These are phyloP conservation scores for Drosophila sordidapex DNA, from an alignment of 2,888 invertebrate genomes.

Conservation along the genomic window DNA sequence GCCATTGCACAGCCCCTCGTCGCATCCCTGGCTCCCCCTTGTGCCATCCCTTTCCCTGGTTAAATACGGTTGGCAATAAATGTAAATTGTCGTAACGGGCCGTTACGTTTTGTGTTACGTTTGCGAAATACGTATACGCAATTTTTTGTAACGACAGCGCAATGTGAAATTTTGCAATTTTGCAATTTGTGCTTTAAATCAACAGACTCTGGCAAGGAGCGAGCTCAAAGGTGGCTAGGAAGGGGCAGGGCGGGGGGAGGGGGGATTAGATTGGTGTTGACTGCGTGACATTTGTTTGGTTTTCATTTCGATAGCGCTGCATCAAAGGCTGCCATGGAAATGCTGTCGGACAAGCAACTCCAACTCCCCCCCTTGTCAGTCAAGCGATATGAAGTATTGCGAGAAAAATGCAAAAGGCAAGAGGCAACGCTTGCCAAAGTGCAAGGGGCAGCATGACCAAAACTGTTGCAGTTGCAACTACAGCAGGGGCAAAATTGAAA, in stretches of 20 bases:
- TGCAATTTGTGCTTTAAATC: slow-evolving; percentile 70
- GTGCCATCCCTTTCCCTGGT: neutral
- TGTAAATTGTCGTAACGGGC: slow-evolving; percentile 50
- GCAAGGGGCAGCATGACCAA: slow-evolving; percentile 12
- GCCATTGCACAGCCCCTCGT: slow-evolving; percentile 19
- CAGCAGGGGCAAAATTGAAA: slow-evolving; percentile 65
- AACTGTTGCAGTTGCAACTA: slow-evolving; percentile 20
- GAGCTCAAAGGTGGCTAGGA: neutral
- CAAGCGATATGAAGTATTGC: slow-evolving; percentile 22
- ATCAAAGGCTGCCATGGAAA: slow-evolving; percentile 66
- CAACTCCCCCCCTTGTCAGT: neutral
- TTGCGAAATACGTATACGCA: slow-evolving; percentile 37
- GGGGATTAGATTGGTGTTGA: slow-evolving; percentile 4
- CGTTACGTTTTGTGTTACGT: slow-evolving; percentile 35
- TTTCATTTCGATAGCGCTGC: slow-evolving; percentile 63
- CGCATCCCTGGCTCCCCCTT: neutral
- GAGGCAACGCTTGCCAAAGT: slow-evolving; percentile 1
- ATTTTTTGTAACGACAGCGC: slow-evolving; percentile 43
- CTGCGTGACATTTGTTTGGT: slow-evolving; percentile 76
- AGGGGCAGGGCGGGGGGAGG: slow-evolving; percentile 12
- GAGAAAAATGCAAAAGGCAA: slow-evolving; percentile 10
- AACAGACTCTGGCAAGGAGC: slow-evolving; percentile 35
- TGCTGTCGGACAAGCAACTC: slow-evolving; percentile 15
- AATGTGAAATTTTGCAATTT: slow-evolving; percentile 50
- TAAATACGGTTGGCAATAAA: slow-evolving; percentile 52